Evolutionary conservation across 1,140 invertebrate genomes (phyloP).

Genomic region (Panagrolaimus sp.): DNA sequence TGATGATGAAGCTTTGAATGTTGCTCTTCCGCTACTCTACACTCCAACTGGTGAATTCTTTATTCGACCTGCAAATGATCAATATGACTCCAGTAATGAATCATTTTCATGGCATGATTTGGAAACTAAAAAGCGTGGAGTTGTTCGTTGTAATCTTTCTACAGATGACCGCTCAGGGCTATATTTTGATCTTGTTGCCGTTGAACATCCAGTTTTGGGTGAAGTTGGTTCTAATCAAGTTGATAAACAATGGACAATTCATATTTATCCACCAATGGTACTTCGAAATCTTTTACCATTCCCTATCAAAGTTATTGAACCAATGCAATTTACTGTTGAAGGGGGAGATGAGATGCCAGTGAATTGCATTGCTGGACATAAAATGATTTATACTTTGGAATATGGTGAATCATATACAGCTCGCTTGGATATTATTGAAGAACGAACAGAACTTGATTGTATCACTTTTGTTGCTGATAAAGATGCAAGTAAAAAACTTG

Average conservation of each 20-base stretch:
- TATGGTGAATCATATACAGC: slow-evolving; percentile 36
- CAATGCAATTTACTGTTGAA: slow-evolving; percentile 26
- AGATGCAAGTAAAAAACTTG: slow-evolving; percentile 32
- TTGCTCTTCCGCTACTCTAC: slow-evolving; percentile 80
- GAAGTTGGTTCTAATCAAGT: slow-evolving; percentile 68
- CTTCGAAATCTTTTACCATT: slow-evolving; percentile 86
- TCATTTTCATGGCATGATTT: slow-evolving; percentile 59
- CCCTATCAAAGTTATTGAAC: slow-evolving; percentile 66
- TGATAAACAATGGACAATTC: slow-evolving; percentile 69
- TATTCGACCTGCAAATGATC: slow-evolving; percentile 65
- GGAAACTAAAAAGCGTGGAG: slow-evolving; percentile 43
- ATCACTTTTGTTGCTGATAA: slow-evolving; percentile 33
- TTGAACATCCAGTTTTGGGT: slow-evolving; percentile 77
- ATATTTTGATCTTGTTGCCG: slow-evolving; percentile 68
- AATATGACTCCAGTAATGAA: slow-evolving; percentile 55
- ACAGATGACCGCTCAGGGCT: slow-evolving; percentile 59
- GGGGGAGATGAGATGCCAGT: slow-evolving; percentile 45
- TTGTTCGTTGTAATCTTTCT: slow-evolving; percentile 52
- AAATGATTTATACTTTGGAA: slow-evolving; percentile 31
- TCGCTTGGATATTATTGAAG: slow-evolving; percentile 19
- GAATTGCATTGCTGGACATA: slow-evolving; percentile 46
- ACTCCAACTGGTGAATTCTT: slow-evolving; percentile 77
- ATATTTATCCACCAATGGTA: slow-evolving; percentile 78
- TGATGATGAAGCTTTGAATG: slow-evolving; percentile 67
- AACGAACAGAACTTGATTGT: slow-evolving; percentile 38